Evolutionary conservation across 2,113 vertebrate species (phyloP), one percentile per base, ranked within the genome.

Genomic region (Nothobranchius kuhntae): DNA sequence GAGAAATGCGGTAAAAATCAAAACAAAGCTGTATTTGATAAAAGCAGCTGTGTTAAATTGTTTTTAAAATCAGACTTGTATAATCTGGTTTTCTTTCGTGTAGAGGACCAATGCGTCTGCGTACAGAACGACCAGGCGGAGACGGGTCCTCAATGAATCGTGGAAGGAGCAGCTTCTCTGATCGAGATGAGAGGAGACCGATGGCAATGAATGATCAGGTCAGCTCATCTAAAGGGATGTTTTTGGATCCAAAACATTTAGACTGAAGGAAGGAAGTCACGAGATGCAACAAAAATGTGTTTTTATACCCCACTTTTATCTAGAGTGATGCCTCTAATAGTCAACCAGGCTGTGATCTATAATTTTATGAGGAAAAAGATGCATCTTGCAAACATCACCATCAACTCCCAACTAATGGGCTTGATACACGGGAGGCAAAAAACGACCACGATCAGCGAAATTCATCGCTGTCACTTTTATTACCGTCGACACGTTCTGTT

Each of bases 111-210:
- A 91, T 92, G 60, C 88, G 92, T 2, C 89, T 94, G 78, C 94
- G 96, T 64, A 82, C 95, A 0, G 96, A 99, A 7, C 92, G 96
- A 7, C 92, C 96, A 0, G 93, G 94, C 45, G 90, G 96, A 85
- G 95, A 96, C 1, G 93, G 89, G 0, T 91, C 95, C 1, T 91
- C 96, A 0, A 91, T 92, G 3, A 94, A 74, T 82, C 94, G 94
- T 0, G 95, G 95, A 53, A 91, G 93, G 45, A 93, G 93, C 30
- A 93, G 93, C 35, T 98, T 95, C 0, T 93, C 90, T 21, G 91
- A 92, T 80, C 82, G 95, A 77, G 94, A 96, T 13, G 91, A 92
- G 63, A 94, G 95, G 45, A 88, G 95, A 53, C 84, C 93, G 2
- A 92, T 95, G 15, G 93, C 93, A 71, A 92, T 94, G 68, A 92